Base-by-base conservation (phyloP, 2,797 vertebrate genomes). In the Sarcophilus harrisii region DNA sequence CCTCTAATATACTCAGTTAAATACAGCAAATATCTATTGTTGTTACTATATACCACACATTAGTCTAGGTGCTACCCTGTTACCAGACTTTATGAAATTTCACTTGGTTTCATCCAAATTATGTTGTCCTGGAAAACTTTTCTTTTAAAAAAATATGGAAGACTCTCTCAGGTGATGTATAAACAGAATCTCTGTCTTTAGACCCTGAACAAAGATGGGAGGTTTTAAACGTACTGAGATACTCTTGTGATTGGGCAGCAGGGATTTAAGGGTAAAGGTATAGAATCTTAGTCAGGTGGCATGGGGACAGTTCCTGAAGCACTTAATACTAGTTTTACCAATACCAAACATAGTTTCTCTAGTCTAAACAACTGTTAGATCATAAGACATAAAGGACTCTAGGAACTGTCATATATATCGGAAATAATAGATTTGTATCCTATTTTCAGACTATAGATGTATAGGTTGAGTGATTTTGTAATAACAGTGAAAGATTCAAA, bases 51-150 rank as follows among this genome's bases (percentile, higher is more conserved):
- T 38, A 5, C 66, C 62, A 66, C 14, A 13, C 32, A 66, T 16
- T 66, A n/a, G 3, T 66, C 62, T 73, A 45, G 6, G 38, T 27
- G 6, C 38, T 11, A 3, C 8, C 21, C 21, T 38, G 11, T 38
- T 90, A 30, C 90, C n/a, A 95, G 0, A 0, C 90, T 73, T 21
- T 81, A 24, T 45, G 73, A 81, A 81, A 81, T 81, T 81, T 94
- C 4, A 93, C 60, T n/a, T 87, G 49, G 57, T 92, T 94, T 96
- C 55, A 94, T 28, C 52, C 45, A 14, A 54, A 32, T 94, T 16
- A 5, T 54, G 16, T 57, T 93, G 62, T 32, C 57, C 28, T 90
- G 49, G 91, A n/a, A 92, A 93, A 81, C 1, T 81, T n/a, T 81
- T 91, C 11, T 92, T 94, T 94, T 94, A 96, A 62, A 73, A 38